Percentiles rank a stretch among this genome's conserved stretches.
Evolutionary conservation across 2,113 vertebrate species (phyloP).

Genomic region (Todiramphus saurophagus): DNA sequence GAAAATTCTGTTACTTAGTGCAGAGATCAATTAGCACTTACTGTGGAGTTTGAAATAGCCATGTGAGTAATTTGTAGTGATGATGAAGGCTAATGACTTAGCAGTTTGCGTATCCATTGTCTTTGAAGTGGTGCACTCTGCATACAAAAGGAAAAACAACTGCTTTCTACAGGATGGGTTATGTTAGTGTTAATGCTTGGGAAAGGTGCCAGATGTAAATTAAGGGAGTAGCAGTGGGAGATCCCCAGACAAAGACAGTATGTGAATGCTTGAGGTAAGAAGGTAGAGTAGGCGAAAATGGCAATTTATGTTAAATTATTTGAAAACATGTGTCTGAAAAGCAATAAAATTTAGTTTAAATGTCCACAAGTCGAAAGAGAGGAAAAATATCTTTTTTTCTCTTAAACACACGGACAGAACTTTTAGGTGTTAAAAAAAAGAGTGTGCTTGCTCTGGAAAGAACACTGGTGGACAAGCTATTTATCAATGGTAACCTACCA

Average conservation of each 20-base stretch:
- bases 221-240: background rate
- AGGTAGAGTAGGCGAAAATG: background rate
- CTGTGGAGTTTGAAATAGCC: background rate
- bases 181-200: background rate
- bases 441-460: background rate
- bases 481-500: background rate
- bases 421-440: background rate
- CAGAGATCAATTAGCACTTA: background rate
- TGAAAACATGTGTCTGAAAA: background rate
- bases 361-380: background rate
- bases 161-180: background rate
- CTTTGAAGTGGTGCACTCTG: background rate
- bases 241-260: background rate
- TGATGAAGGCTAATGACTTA: background rate
- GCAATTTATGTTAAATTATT: background rate
- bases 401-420: background rate
- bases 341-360: background rate
- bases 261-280: background rate
- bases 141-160: background rate
- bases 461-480: background rate
- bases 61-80: background rate
- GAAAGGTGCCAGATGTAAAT: background rate
- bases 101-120: background rate
- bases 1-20: background rate
- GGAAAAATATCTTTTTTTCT: background rate